These are phyloP conservation scores for Alentia gelatinosa DNA, from an alignment of 2,888 invertebrate genomes.

Conservation along the genomic window DNA sequence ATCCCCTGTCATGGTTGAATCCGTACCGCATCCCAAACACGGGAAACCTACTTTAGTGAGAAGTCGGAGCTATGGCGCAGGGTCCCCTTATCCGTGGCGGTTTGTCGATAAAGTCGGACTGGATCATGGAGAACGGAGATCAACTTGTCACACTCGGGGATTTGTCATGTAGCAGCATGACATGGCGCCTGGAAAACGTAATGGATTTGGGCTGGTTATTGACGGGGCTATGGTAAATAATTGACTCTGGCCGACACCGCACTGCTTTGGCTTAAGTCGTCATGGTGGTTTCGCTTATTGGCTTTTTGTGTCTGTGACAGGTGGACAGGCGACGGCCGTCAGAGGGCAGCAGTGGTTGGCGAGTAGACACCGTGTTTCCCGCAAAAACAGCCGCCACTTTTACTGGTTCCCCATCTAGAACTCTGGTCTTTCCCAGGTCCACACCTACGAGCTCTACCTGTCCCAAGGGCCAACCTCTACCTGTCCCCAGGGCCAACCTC, in stretches of 20 bases:
- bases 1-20: no score
- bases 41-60: no score
- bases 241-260: not conserved
- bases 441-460: no score
- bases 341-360: not conserved
- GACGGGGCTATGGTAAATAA: not conserved
- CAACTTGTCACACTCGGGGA: not conserved
- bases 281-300: not conserved
- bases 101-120: not conserved
- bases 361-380: no score
- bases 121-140: not conserved
- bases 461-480: not conserved
- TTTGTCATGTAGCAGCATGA: not conserved
- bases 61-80: no score
- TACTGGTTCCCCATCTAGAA: no score
- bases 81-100: no score
- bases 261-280: not conserved
- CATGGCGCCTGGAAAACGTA: not conserved
- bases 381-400: no score
- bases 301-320: conserved; percentile 19
- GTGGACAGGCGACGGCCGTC: not conserved
- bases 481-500: not conserved
- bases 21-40: no score
- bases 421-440: no score
- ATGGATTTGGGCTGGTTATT: not conserved